Conservation (phyloP, 2,888 invertebrate species). For the Melinopterus prodromus region DNA sequence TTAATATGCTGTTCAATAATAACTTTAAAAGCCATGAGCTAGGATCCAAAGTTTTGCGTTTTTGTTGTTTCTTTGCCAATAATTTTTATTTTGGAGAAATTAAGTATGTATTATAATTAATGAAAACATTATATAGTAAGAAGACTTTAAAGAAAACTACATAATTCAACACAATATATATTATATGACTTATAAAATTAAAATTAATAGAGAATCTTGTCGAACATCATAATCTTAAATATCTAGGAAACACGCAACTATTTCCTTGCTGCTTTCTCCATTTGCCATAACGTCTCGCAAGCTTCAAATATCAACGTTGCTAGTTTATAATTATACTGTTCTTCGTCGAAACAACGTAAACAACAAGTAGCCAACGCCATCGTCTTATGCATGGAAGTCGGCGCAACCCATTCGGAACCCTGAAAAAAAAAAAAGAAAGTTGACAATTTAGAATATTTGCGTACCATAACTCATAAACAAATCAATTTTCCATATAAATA, state of each 20-base stretch:
- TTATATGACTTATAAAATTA: neutral
- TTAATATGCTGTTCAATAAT: no score
- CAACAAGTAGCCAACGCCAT: slow-evolving; percentile 58
- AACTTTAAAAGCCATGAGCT: no score
- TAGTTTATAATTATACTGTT: slow-evolving; percentile 58
- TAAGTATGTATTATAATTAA: no score
- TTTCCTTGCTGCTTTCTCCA: slow-evolving; percentile 36
- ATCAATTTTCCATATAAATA: no score
- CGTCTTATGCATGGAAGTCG: slow-evolving; percentile 53
- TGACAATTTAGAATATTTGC: no score
- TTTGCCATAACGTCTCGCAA: slow-evolving; percentile 55
- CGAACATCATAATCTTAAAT: neutral
- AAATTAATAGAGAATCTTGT: neutral
- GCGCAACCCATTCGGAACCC: slow-evolving; percentile 58
- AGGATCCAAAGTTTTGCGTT: no score
- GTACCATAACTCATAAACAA: no score
- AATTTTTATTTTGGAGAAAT: no score
- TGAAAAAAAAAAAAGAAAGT: slow-evolving; percentile 43
- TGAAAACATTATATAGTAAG: no score
- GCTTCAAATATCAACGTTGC: slow-evolving; percentile 64
- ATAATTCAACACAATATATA: neutral
- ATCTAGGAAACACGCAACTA: neutral
- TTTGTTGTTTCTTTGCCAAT: no score
- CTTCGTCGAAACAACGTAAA: slow-evolving; percentile 58
- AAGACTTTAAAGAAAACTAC: neutral